Evolutionary conservation across 1,140 invertebrate genomes (phyloP), one percentile per base, ranked within the genome.

Genomic region (Epicauta chinensis): DNA sequence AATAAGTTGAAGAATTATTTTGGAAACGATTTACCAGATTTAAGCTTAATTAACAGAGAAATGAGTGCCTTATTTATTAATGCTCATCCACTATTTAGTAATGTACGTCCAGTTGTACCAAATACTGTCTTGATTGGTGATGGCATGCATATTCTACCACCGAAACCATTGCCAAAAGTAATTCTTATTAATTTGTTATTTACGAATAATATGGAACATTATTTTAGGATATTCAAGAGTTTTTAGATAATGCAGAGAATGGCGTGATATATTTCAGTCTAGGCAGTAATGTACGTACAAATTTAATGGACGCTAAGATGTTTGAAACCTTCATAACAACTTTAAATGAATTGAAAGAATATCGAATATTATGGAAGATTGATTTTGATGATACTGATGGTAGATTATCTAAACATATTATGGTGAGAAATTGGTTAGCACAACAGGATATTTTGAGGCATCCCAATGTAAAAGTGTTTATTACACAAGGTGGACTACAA

Each of bases 201-300:
- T 12, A 7, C 0, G 1, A 43, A n/a, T 10, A 16, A 0, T 45
- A 32, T 66, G 53, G 36, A 55, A 12, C 57, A 30, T 34, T 48
- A 1, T 9, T 53, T 29, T 14, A 76, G 75, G 65, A 77, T 30
- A 51, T 77, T 0, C 51, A 73, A 62, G 47, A 66, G 7, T 61
- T 76, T 4, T 12, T 77, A 30, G 69, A 75, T 35, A 54, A 55
- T 0, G 70, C 75, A 0, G 53, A 57, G 0, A 54, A 76, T 37
- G 77, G 78, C 0, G 74, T 75, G 11, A 69, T 81, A 0, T 79
- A 75, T 55, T 74, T 80, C 37, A 79, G 76, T 55, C 63, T 81
- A 54, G 78, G 79, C 0, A 73, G 71, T 0, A 71, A 74, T 30
- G 42, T 73, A 0, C 65, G 63, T 35, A 68, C 68, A 0, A 43